Base-by-base conservation (phyloP, 1,140 invertebrate species). In the Drosophila tsacasi region DNA sequence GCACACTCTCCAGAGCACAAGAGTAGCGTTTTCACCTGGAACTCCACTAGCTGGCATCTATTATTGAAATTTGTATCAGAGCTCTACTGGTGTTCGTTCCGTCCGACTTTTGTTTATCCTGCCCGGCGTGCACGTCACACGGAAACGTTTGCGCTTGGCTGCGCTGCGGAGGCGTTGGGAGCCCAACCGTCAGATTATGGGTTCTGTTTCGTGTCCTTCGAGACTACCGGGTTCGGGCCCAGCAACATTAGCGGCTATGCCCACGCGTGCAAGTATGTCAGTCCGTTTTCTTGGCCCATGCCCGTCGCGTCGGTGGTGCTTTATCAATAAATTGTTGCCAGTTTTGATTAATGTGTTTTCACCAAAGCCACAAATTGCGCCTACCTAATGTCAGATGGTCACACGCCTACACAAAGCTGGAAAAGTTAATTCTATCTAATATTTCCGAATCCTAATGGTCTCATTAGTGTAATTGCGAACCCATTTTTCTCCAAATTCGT, bases 41-140 rank as follows among this genome's bases (percentile, higher is more conserved):
- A 65, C 58, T 64, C n/a, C 49, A 46, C 44, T 35, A 46, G 40
- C 47, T 58, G 39, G 42, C 40, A 80, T 87, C 50, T 83, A 71
- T 86, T 86, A 76, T 72, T 47, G 83, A 86, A 86, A 86, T 86
- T 87, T 77, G 67, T 87, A 87, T 83, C 83, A 76, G 37, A 64
- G 59, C 78, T 64, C 75, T 65, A 67, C 55, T 76, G 71, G 63
- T 58, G 30, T 79, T 72, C 60, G 44, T 50, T 65, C 63, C 27
- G 32, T 21, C 40, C 60, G 49, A 54, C 21, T 37, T 62, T 72
- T 71, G 69, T 74, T 83, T 78, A 64, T 52, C 44, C 75, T 47
- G 63, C 19, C 25, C 44, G 59, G 19, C 62, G 49, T 52, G 60
- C 71, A 76, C 83, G 57, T 64, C 83, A 69, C 71, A 71, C 54